Evolutionary conservation across 2,888 invertebrate species (phyloP).

Genomic region (Brenthis ino): DNA sequence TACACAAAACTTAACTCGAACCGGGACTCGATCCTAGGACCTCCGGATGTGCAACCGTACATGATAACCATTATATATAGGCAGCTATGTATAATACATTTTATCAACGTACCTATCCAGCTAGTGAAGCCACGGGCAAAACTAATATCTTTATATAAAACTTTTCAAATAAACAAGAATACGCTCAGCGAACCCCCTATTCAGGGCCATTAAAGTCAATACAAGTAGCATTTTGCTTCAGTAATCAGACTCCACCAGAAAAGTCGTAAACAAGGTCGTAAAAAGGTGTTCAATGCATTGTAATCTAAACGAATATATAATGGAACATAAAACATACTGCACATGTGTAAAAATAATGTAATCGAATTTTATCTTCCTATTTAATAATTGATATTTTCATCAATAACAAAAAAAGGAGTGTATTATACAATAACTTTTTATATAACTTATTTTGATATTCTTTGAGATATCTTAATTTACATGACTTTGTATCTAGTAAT

Average conservation of each 20-base stretch:
- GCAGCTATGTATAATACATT: too few relatives aligned
- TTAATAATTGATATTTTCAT: not conserved
- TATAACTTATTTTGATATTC: too few relatives aligned
- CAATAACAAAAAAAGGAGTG: too few relatives aligned
- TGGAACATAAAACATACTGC: conserved; percentile 7
- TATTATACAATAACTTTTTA: too few relatives aligned
- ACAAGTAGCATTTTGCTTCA: conserved; percentile 40
- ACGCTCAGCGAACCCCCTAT: not conserved
- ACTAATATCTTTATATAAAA: not conserved
- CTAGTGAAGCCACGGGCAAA: too few relatives aligned
- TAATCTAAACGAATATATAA: conserved; percentile 35
- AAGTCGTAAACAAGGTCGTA: conserved; percentile 52
- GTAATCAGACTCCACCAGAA: conserved; percentile 49
- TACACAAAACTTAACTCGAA: too few relatives aligned
- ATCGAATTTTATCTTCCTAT: not conserved
- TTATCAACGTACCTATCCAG: too few relatives aligned
- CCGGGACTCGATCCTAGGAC: too few relatives aligned
- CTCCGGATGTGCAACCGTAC: too few relatives aligned
- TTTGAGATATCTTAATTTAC: too few relatives aligned
- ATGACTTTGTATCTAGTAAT: too few relatives aligned
- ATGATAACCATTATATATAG: too few relatives aligned
- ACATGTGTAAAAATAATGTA: not conserved
- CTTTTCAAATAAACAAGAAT: not conserved
- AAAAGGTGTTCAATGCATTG: conserved; percentile 52
- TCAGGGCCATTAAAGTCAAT: conserved; percentile 13